phyloP scores from a whole-genome alignment of 2,888 invertebrate genomes.

The Zaprionus bogoriensis region DNA sequence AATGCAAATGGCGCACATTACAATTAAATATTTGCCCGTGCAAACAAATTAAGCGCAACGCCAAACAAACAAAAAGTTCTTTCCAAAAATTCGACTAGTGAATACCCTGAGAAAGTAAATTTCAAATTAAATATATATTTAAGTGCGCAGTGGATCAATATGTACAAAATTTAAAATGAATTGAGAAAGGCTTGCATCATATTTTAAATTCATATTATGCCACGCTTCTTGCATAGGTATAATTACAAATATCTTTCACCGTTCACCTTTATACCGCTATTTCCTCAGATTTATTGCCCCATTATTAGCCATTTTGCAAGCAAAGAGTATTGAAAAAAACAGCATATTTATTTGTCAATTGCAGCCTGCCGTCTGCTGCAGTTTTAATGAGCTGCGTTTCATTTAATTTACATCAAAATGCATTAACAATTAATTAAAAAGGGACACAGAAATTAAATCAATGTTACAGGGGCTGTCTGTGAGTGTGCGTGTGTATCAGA shows the following conservation, averaged over 20 bases:
- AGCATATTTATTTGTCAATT: conserved; percentile 38
- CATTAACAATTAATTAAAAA: conserved; percentile 67
- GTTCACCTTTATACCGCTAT: too few relatives aligned
- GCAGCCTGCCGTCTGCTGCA: conserved; percentile 1
- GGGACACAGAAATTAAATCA: conserved; percentile 36
- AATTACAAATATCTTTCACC: background rate
- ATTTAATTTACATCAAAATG: conserved; percentile 46
- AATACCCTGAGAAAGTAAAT: background rate
- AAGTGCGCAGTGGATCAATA: too few relatives aligned
- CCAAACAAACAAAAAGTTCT: too few relatives aligned
- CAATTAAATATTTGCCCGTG: conserved; percentile 19
- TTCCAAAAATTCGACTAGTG: background rate
- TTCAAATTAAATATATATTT: background rate
- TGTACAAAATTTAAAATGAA: too few relatives aligned
- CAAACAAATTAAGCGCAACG: conserved; percentile 18
- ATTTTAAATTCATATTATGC: too few relatives aligned
- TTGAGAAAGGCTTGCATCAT: too few relatives aligned
- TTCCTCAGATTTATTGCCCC: background rate
- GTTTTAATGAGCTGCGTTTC: conserved; percentile 51
- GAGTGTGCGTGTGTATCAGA: conserved; percentile 3
- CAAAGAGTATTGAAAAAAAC: background rate
- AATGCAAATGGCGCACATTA: conserved; percentile 3
- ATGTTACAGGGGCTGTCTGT: conserved; percentile 11
- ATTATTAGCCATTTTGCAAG: background rate
- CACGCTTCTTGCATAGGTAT: too few relatives aligned